Evolutionary conservation across 2,113 vertebrate genomes (phyloP), one percentile per base, ranked within the genome.

Genomic region (Chloropsis hardwickii): DNA sequence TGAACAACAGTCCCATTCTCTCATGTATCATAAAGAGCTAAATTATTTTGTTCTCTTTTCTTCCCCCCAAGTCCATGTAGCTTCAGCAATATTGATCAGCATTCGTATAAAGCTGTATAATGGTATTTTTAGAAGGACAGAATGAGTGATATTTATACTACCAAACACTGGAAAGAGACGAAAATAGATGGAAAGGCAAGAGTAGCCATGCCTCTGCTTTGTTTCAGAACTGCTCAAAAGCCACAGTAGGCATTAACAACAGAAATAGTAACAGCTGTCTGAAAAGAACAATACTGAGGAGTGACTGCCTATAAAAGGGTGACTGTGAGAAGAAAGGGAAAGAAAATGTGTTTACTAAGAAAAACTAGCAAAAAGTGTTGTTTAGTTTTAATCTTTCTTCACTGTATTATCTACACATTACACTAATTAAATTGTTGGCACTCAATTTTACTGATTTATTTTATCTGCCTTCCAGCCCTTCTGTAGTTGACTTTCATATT

Each of bases 261-360:
- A 81, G 48, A 92, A 97, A 81, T 48, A 94, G 83, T 60, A 95
- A 93, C 60, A 92, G 86, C 72, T 85, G 42, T 53, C 79, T 74
- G 65, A 65, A 66, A 67, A 80, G 71, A 94, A 94, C 62, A 95
- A 69, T 58, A 69, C 37, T 31, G 74, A 79, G 31, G 21, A 86
- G 37, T 33, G 31, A 78, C 69, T 72, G 51, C 22, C 13, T 77
- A 37, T 73, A 92, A 86, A 81, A 64, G 71, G 31, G 64, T 70
- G 58, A 70, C 71, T 65, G 27, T 61, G 56, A 58, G 18, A 88
- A 90, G 62, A 93, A 92, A 94, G 28, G 24, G 39, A 61, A 88
- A 86, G 33, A 88, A 70, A 91, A 90, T n/a, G 14, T 56, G 22
- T 82, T 93, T 85, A 51, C 80, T 40, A 90, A 78, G 45, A 84